Evolutionary conservation across 2,113 vertebrate species (phyloP), one percentile per base, ranked within the genome.

Genomic region (Tangachromis dhanisi): DNA sequence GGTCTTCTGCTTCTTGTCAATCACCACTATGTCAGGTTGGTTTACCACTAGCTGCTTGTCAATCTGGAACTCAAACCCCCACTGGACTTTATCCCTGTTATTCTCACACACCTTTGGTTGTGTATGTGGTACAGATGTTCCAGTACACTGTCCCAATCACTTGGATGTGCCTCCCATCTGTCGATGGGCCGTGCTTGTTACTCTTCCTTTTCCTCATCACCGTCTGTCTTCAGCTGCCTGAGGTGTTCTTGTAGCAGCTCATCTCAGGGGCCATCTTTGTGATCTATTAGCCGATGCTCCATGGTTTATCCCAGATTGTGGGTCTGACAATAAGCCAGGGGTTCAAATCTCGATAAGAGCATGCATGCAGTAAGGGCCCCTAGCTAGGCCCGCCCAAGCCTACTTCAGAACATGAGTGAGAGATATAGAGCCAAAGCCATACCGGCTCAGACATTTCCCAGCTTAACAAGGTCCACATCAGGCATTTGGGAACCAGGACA

Each of bases 241-340:
- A 66, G 33, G 63, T 38, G 9, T 40, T 68, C 63, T 68, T 68
- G 63, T 21, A 40, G 63, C 63, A 68, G 33, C 33, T 68, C 33
- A 68, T 68, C 33, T 68, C 33, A 11, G 31, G 6, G 59, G 17
- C 59, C 31, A n/a, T 35, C 59, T 63, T 21, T 1, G 11, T 68
- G 1, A 40, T 40, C 10, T 0, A 40, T 68, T 68, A 38, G 63
- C 63, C 4, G 0, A 40, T 68, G 63, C 19, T 8, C 33, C 19
- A 1, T 68, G 33, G 19, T 68, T 21, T 38, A 21, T 68, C 1
- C 1, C 7, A 38, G 63, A 68, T 38, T 68, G 61, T 66, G 61
- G 33, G 1, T 66, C 61, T 66, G 19, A 66, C 19, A 68, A 38
- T 68, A 68, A 2, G 33, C 35, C 33, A 38, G 33, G 3, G 63